Base-by-base conservation (phyloP, 2,113 vertebrate species). In the Phylloscopus trochilus region DNA sequence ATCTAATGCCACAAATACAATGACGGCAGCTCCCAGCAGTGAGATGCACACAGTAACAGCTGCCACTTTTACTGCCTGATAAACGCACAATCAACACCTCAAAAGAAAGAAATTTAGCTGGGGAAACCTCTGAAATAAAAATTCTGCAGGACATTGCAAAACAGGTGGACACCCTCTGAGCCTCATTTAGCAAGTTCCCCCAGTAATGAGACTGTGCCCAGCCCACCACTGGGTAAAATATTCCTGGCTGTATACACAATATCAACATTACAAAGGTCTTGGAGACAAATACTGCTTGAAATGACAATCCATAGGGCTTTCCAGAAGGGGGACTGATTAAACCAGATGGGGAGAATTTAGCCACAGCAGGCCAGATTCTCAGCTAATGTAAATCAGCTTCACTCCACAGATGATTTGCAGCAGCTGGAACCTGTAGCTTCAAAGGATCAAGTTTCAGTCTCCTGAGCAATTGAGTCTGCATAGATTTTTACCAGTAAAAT, bases 401-500 rank as follows among this genome's bases (percentile, higher is more conserved):
- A 27, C 60, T 85, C 55, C 37, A 31, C 28, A 41, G 51, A 90
- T 70, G 84, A 95, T 86, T 88, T 95, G 75, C 22, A 91, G 82
- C 91, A 96, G 75, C 85, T 87, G 87, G 84, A 92, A 80, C 84
- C 52, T 86, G 78, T 67, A 77, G n/a, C 67, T 95, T 95, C 76
- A 92, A 93, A 96, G 68, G 51, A 76, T 59, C 39, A 47, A 44
- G 63, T 13, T 60, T 27, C 56, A 91, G 82, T 74, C 85, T 96
- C 82, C 59, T 90, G 78, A 87, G 90, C 85, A 93, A 93, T 86
- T 66, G 64, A 91, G 82, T 74, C 78, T 83, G 72, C 59, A 59
- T 55, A 91, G 87, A 83, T 94, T 95, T 96, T 96, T 86, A 88
- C 67, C 64, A 81, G 66, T 67, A 82, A 92, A 96, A 95, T 96